Percentiles rank a stretch among this genome's conserved stretches.
phyloP scores from a whole-genome alignment of 2,888 invertebrate species.

The Parapristionchus giblindavisi region DNA sequence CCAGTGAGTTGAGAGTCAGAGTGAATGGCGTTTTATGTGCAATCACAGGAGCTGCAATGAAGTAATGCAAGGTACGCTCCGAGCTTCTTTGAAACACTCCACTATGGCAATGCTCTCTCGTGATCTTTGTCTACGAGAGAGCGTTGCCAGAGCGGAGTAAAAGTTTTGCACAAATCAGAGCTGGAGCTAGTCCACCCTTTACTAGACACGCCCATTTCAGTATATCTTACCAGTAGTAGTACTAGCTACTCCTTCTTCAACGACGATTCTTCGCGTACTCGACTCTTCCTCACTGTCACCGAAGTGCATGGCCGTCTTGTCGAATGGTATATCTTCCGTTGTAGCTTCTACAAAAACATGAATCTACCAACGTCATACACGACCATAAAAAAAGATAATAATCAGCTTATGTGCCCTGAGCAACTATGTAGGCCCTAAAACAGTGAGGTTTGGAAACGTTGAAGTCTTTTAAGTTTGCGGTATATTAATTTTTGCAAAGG shows the following conservation, averaged over 20 bases:
- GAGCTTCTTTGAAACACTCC: neutral
- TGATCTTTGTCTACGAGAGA: neutral
- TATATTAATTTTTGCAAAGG: too few species aligned
- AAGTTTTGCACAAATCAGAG: neutral
- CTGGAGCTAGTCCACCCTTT: too few species aligned
- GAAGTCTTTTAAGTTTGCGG: too few species aligned
- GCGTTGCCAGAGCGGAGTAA: neutral
- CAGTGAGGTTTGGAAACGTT: too few species aligned
- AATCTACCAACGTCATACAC: too few species aligned
- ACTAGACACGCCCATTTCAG: too few species aligned
- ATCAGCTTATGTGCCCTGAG: too few species aligned
- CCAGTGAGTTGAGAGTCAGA: slow-evolving; percentile 6
- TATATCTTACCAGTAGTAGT: slow-evolving; percentile 2
- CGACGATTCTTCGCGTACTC: neutral
- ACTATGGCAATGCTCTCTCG: neutral
- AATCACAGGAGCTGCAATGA: neutral
- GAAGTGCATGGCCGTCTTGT: slow-evolving; percentile 13
- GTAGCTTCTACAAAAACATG: too few species aligned
- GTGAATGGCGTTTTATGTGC: slow-evolving; percentile 35
- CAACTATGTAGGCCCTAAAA: too few species aligned
- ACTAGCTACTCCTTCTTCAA: neutral
- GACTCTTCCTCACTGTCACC: slow-evolving; percentile 22
- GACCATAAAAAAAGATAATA: too few species aligned
- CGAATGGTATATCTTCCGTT: slow-evolving; percentile 17
- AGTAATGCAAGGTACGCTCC: neutral